Conservation (phyloP, 2,888 invertebrate genomes). For the Platycheirus albimanus region DNA sequence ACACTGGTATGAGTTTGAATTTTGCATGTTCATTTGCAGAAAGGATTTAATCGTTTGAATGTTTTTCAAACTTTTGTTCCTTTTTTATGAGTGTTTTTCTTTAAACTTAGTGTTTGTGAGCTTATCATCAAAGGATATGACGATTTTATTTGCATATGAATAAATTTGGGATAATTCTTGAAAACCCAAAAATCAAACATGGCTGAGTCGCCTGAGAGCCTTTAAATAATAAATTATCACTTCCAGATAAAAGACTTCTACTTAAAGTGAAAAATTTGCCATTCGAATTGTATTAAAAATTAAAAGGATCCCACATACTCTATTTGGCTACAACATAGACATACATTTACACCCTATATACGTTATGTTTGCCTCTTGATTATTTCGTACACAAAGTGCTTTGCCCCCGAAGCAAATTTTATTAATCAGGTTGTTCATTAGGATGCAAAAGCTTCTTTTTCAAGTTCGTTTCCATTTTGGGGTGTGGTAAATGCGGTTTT, state of each 20-base stretch:
- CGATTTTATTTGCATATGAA: no score
- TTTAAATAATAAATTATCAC: conserved; percentile 19
- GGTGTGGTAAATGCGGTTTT: conserved; percentile 14
- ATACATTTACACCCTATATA: no score
- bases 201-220: background rate
- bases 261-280: background rate
- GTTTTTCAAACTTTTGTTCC: no score
- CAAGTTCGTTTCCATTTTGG: conserved; percentile 12
- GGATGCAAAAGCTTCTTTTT: conserved; percentile 10
- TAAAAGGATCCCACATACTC: background rate
- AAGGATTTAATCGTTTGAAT: no score
- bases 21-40: no score
- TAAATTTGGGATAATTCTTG: background rate
- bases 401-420: conserved; percentile 14
- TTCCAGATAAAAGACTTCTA: background rate
- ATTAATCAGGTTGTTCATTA: conserved; percentile 13
- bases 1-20: no score
- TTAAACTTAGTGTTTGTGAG: no score
- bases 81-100: no score
- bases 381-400: no score
- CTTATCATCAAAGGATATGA: no score
- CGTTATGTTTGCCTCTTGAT: no score
- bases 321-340: background rate
- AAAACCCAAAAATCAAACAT: background rate
- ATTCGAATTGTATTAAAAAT: background rate